These are phyloP conservation scores for Bombus balteatus DNA, from an alignment of 1,140 invertebrate species.

Conservation along the genomic window DNA sequence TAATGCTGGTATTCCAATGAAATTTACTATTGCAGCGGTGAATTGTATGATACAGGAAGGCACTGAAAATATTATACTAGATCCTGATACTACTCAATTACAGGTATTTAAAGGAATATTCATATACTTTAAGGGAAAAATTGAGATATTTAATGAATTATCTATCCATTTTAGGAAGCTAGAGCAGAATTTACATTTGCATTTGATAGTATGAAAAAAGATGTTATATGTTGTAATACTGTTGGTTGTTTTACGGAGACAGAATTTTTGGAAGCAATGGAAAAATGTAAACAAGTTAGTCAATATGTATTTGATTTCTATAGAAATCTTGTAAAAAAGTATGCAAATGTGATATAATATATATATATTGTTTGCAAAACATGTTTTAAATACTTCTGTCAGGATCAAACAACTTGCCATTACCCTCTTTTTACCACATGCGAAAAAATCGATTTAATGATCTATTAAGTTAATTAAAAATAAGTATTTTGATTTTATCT, in stretches of 20 bases:
- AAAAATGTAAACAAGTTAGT: conserved; percentile 86
- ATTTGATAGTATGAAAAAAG: conserved; percentile 87
- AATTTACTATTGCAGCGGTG: conserved; percentile 90
- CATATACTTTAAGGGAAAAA: conserved; percentile 5
- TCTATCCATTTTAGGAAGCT: conserved; percentile 74
- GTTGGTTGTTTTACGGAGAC: conserved; percentile 86
- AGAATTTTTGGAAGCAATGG: conserved; percentile 86
- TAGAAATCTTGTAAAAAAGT: conserved; percentile 85
- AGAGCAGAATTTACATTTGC: conserved; percentile 87
- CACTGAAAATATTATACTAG: conserved; percentile 85
- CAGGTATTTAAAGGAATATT: conserved; percentile 73
- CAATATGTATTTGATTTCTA: conserved; percentile 89
- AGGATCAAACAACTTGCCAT: neutral
- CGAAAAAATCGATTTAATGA: too few species aligned
- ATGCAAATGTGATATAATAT: conserved; percentile 81
- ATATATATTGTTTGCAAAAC: neutral
- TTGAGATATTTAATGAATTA: conserved; percentile 1
- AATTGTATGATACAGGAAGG: conserved; percentile 87
- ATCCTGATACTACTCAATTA: conserved; percentile 85
- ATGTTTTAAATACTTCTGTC: neutral
- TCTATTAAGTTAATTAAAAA: too few species aligned
- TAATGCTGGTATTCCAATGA: conserved; percentile 91
- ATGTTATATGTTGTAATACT: conserved; percentile 86
- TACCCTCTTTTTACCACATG: too few species aligned
- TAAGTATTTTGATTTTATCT: too few species aligned